Evolutionary conservation across 2,113 vertebrate species (phyloP), one percentile per base, ranked within the genome.

Genomic region (Mungos mungo): DNA sequence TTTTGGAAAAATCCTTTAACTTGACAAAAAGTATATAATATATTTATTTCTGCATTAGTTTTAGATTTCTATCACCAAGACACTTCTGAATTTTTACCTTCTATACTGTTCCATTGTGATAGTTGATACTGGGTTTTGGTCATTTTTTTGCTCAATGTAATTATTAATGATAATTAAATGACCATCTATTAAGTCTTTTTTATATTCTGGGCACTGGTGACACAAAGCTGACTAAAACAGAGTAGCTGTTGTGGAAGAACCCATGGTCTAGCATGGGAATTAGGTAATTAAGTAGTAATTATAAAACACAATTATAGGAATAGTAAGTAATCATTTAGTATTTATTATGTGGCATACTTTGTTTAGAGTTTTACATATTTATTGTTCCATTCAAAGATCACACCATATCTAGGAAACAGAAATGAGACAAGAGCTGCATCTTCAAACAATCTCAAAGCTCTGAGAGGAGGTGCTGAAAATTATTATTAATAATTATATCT

Each of bases 71-170:
- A 52, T 5, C 4, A 10, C 1, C 13, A 23, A 27, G n/a, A 0
- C 4, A n/a, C n/a, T 98, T 97, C 31, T 66, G 45, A 29, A 47
- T 7, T 86, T 88, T 92, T 80, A 88, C 16, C 33, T 86, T 93
- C 21, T 86, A 9, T 89, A n/a, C 21, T 88, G 1, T 35, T 57
- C 68, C 19, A 33, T 31, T 84, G 11, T 79, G 19, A 83, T 35
- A 88, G n/a, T 52, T 82, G 52, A 68, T 76, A 8, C n/a, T 69
- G 7, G 18, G 85, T n/a, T 57, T 16, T 35, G 15, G 18, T 57
- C 68, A 31, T 79, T 25, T 74, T 50, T 50, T 23, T 63, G 71
- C 72, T 63, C 57, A 65, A 50, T n/a, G 33, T 79, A 68, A 52
- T 50, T 57, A 38, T n/a, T 86, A 33, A 74, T 52, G 9, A n/a